Evolutionary conservation across 2,888 invertebrate species (phyloP).

Genomic region (Pocota personata): DNA sequence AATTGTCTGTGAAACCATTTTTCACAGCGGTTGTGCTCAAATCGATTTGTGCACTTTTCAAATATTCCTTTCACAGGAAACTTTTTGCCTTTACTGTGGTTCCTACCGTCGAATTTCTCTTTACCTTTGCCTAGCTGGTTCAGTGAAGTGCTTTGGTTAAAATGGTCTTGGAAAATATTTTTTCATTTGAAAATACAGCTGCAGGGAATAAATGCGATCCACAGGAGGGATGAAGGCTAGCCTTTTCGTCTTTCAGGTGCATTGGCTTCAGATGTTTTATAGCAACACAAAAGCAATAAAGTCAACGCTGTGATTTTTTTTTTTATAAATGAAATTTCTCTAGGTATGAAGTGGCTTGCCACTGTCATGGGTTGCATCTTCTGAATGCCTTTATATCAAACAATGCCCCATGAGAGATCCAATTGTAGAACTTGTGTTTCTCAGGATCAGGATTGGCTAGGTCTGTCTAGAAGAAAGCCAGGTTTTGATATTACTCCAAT

Average conservation of each 20-base stretch:
- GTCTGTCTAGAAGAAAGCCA: too few relatives aligned
- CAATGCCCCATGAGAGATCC: too few relatives aligned
- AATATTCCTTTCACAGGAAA: slow-evolving; percentile 12
- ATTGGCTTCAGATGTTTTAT: neutral
- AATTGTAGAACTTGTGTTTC: too few relatives aligned
- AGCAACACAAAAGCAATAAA: neutral
- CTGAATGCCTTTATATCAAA: too few relatives aligned
- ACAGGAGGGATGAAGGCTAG: neutral
- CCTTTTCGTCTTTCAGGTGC: neutral
- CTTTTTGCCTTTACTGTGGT: neutral
- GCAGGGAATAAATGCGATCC: neutral
- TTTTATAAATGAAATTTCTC: too few relatives aligned
- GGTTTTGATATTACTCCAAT: too few relatives aligned
- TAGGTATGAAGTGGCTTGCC: too few relatives aligned
- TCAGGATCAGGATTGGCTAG: too few relatives aligned
- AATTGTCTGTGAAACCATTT: slow-evolving; percentile 51
- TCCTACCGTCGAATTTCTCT: neutral
- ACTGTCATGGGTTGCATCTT: too few relatives aligned
- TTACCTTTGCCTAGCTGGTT: neutral
- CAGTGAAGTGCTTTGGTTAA: neutral
- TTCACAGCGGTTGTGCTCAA: slow-evolving; percentile 29
- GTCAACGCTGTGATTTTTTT: too few relatives aligned
- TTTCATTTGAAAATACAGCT: neutral
- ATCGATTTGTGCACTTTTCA: slow-evolving; percentile 35
- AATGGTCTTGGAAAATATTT: neutral